phyloP scores from a whole-genome alignment of 1,140 invertebrate genomes.

The Drosophila ohnishii region DNA sequence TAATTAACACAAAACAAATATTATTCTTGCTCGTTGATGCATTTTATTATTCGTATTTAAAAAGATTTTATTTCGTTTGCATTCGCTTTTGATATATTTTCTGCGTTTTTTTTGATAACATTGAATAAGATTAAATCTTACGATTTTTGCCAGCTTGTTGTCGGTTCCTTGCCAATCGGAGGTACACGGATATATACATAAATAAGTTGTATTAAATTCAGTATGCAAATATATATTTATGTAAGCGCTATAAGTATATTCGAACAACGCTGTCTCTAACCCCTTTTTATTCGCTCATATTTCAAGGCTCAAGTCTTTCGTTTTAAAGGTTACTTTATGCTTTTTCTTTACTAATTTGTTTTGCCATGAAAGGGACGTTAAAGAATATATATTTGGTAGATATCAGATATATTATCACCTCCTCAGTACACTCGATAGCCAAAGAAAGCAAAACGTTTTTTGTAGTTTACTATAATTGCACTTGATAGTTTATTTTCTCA shows the following conservation, averaged over 20 bases:
- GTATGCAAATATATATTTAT: constrained; percentile 59
- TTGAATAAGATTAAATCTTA: constrained; percentile 64
- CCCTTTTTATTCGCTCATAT: constrained; percentile 12
- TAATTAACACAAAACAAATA: neutral
- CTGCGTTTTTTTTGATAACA: constrained; percentile 54
- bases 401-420: constrained; percentile 11
- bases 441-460: constrained; percentile 71
- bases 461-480: constrained; percentile 76
- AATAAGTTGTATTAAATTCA: constrained; percentile 42
- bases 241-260: constrained; percentile 28
- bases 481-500: constrained; percentile 60
- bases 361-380: constrained; percentile 19
- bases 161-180: constrained; percentile 47
- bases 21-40: constrained; percentile 20
- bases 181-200: constrained; percentile 48
- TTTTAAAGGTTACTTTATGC: constrained; percentile 59
- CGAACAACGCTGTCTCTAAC: constrained; percentile 32
- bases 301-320: constrained; percentile 70
- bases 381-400: constrained; percentile 3
- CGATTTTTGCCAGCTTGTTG: constrained; percentile 46
- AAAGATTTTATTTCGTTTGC: constrained; percentile 48
- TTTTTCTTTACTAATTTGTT: neutral
- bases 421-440: constrained; percentile 42
- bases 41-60: constrained; percentile 65
- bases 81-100: constrained; percentile 60